A percentile compares a stretch with the other conserved stretches of the same genome.
Evolutionary conservation across 2,888 invertebrate species (phyloP).

Genomic region (Harpagoxenus sublaevis): DNA sequence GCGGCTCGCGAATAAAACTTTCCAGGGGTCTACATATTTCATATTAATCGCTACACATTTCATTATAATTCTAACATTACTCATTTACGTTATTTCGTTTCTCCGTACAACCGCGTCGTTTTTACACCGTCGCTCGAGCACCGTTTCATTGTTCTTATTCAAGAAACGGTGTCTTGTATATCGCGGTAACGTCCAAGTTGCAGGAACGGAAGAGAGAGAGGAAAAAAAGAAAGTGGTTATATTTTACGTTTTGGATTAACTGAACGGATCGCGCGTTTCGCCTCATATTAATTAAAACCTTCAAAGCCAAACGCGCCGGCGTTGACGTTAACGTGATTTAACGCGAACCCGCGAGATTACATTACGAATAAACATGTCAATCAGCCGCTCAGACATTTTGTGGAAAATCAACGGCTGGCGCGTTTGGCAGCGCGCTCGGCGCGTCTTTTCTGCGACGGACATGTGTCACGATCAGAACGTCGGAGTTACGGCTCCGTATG

Average conservation of each 20-base stretch:
- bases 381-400: constrained; percentile 52
- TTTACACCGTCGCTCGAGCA: background rate
- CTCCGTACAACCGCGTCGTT: background rate
- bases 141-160: constrained; percentile 1
- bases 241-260: constrained; percentile 44
- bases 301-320: constrained; percentile 51
- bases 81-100: background rate
- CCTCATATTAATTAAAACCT: constrained; percentile 53
- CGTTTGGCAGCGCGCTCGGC: constrained; percentile 46
- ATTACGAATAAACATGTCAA: constrained; percentile 57
- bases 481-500: constrained; percentile 39
- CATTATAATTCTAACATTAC: constrained; percentile 17
- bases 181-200: background rate
- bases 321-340: constrained; percentile 56
- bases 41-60: constrained; percentile 28
- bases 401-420: constrained; percentile 55
- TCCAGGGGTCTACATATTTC: constrained; percentile 2
- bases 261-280: constrained; percentile 34
- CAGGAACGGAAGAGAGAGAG: background rate
- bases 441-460: constrained; percentile 56
- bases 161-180: background rate
- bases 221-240: background rate
- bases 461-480: constrained; percentile 50
- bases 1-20: background rate
- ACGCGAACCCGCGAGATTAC: constrained; percentile 55